Evolutionary conservation across 2,888 invertebrate species (phyloP).

Genomic region (Tachina lurida): DNA sequence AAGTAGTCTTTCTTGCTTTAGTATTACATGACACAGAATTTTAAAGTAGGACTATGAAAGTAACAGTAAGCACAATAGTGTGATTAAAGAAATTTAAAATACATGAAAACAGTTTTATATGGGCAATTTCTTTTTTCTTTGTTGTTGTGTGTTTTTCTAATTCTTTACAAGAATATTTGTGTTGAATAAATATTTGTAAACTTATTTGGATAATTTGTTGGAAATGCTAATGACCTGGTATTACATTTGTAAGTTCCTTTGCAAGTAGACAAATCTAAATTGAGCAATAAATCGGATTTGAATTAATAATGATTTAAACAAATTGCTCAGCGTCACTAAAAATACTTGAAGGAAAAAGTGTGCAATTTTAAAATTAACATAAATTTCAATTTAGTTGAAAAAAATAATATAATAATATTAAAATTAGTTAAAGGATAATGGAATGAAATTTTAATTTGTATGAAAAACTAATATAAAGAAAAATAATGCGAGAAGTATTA

Average conservation of each 20-base stretch:
- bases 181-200: conserved; percentile 20
- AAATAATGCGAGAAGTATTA: too few relatives aligned
- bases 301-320: neutral
- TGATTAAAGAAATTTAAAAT: conserved; percentile 35
- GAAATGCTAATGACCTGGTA: conserved; percentile 12
- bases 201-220: conserved; percentile 30
- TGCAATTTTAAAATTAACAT: too few relatives aligned
- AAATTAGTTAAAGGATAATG: too few relatives aligned
- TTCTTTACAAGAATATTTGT: conserved; percentile 1
- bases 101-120: conserved; percentile 44
- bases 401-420: too few relatives aligned
- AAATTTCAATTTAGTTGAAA: too few relatives aligned
- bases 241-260: conserved; percentile 13
- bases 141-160: neutral
- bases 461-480: too few relatives aligned
- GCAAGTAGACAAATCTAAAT: conserved; percentile 5
- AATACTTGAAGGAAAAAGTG: neutral
- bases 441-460: too few relatives aligned
- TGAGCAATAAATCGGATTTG: conserved; percentile 10
- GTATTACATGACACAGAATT: neutral
- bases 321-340: neutral
- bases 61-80: neutral
- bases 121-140: conserved; percentile 12
- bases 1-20: neutral
- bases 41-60: neutral